phyloP scores from a whole-genome alignment of 2,888 invertebrate genomes.

The Frankliniella intonsa region DNA sequence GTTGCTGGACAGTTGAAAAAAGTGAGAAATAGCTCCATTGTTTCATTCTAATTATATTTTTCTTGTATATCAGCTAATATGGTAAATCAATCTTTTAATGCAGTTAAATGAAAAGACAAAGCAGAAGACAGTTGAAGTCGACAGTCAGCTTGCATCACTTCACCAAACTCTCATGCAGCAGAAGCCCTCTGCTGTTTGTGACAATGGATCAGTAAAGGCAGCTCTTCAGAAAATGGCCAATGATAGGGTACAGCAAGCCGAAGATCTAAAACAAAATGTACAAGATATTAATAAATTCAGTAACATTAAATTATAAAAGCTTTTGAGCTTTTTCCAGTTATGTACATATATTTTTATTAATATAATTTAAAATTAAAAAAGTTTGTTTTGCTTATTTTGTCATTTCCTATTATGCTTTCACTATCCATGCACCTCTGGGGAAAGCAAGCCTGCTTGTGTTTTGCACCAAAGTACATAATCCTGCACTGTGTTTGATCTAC shows the following conservation, averaged over 20 bases:
- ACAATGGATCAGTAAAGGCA: constrained; percentile 31
- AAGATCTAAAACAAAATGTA: constrained; percentile 32
- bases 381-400: constrained; percentile 19
- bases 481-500: not conserved
- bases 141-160: constrained; percentile 44
- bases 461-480: not conserved
- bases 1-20: constrained; percentile 40
- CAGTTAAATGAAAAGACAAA: constrained; percentile 41
- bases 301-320: constrained; percentile 30
- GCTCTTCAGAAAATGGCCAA: constrained; percentile 25
- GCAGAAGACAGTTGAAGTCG: constrained; percentile 42
- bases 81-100: constrained; percentile 18
- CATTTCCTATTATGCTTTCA: not conserved
- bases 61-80: constrained; percentile 11
- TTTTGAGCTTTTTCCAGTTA: constrained; percentile 23
- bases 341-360: constrained; percentile 19
- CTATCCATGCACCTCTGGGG: not conserved
- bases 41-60: not conserved
- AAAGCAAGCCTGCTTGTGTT: not conserved
- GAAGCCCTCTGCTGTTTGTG: constrained; percentile 37
- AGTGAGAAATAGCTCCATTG: constrained; percentile 36
- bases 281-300: constrained; percentile 36
- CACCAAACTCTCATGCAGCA: constrained; percentile 41
- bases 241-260: constrained; percentile 34
- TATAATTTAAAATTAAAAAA: not conserved